Evolutionary conservation across 2,797 vertebrate species (phyloP), one percentile per base, ranked within the genome.

Genomic region (Poeciliopsis infans): DNA sequence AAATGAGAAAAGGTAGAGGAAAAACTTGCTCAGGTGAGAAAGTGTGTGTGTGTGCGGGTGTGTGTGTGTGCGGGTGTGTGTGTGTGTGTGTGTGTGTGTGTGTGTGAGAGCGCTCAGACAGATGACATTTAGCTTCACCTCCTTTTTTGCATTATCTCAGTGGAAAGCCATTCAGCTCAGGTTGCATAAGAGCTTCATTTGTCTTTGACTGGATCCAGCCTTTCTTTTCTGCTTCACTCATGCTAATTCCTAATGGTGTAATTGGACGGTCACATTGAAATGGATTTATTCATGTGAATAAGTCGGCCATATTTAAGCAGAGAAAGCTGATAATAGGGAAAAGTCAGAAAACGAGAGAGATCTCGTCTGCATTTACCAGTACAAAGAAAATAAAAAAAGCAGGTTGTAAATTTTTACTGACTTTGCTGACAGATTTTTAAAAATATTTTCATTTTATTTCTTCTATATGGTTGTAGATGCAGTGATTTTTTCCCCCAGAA

Each of bases 101-200:
- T 25, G 45, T 46, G 4, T 72, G 59, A 18, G 49, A 70, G 41
- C 47, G 45, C 79, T 77, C 74, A 79, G 75, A 77, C 73, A 77
- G 73, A 64, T 46, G 33, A 46, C 41, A 45, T 73, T 73, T 57
- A 36, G 43, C 16, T 20, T 2, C 33, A 76, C 73, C 28, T 70
- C 23, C 39, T 20, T 12, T 49, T 76, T 74, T 16, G 71, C 4
- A 47, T 46, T 74, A 82, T 69, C 70, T 80, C 51, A 74, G 28
- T 53, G 12, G 66, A 83, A 79, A 70, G 12, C 45, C 59, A 83
- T 75, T 71, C n/a, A 28, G n/a, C 25, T 77, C 8, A 23, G 68
- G 25, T 72, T 53, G 18, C 45, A 59, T 39, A 36, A 74, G 70
- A 66, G 39, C 55, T 25, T 59, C 3, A 28, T 72, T 77, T 75